Conservation (phyloP, 1,140 invertebrate genomes). For the Bombyx mandarina region DNA sequence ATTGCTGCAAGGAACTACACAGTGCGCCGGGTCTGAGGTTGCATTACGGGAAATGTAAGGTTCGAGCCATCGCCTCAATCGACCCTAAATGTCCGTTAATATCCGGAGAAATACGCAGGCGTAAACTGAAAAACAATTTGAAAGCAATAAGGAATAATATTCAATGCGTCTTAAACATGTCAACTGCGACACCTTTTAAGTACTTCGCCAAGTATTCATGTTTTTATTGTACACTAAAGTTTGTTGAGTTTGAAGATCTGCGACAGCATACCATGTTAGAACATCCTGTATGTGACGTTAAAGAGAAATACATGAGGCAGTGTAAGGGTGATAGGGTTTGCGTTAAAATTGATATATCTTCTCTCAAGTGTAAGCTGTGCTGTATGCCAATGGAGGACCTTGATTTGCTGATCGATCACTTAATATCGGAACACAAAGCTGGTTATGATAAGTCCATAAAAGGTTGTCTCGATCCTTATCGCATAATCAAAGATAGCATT, state of each 20-base stretch:
- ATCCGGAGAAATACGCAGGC: constrained; percentile 17
- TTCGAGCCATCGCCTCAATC: constrained; percentile 20
- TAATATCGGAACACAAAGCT: constrained; percentile 39
- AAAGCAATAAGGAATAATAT: constrained; percentile 47
- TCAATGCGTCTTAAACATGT: constrained; percentile 49
- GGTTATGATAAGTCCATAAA: constrained; percentile 40
- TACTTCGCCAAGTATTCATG: constrained; percentile 49
- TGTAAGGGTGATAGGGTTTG: constrained; percentile 48
- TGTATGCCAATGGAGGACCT: constrained; percentile 27
- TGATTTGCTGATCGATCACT: constrained; percentile 40
- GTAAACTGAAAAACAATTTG: constrained; percentile 37
- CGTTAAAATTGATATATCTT: constrained; percentile 48
- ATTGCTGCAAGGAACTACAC: constrained; percentile 40
- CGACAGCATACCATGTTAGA: constrained; percentile 37
- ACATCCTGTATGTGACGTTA: constrained; percentile 50
- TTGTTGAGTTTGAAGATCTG: constrained; percentile 45
- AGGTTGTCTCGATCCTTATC: constrained; percentile 43
- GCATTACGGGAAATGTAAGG: constrained; percentile 35
- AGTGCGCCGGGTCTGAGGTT: constrained; percentile 36
- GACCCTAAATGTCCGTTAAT: constrained; percentile 10
- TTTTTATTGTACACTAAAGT: constrained; percentile 53
- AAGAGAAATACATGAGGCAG: constrained; percentile 43
- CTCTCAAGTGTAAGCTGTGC: constrained; percentile 43
- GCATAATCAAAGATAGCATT: constrained; percentile 46
- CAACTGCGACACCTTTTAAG: constrained; percentile 51